These are phyloP conservation scores for Polydrusus pterygomalis DNA, from an alignment of 2,888 invertebrate genomes.

Conservation along the genomic window DNA sequence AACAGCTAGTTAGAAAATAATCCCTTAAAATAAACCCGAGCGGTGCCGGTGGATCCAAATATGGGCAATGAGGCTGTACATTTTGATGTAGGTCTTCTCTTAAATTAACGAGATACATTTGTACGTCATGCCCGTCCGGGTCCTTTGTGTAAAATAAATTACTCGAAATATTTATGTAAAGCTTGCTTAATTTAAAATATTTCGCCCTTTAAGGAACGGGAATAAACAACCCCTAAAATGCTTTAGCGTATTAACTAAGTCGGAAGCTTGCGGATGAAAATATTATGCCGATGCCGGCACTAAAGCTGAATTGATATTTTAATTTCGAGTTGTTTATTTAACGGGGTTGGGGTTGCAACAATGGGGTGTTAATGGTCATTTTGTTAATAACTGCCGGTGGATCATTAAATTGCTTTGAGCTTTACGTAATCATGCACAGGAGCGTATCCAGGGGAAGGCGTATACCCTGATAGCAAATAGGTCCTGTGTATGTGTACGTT, in stretches of 20 bases:
- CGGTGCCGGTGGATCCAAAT: neutral
- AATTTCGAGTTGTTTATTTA: constrained; percentile 14
- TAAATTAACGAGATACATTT: constrained; percentile 14
- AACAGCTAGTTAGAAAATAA: no score
- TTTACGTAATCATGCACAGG: no score
- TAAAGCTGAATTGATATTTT: constrained; percentile 15
- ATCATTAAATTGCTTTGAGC: no score
- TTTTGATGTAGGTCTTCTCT: neutral
- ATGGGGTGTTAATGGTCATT: neutral
- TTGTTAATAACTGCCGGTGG: no score
- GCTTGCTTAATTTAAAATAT: constrained; percentile 33
- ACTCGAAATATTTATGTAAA: constrained; percentile 29
- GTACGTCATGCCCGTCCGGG: neutral
- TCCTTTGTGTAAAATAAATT: constrained; percentile 32
- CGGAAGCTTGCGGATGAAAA: constrained; percentile 16
- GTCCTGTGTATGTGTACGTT: no score
- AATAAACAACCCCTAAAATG: constrained; percentile 23
- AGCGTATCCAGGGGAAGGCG: no score
- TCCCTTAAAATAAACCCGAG: no score
- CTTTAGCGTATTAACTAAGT: constrained; percentile 32
- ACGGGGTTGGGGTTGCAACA: neutral
- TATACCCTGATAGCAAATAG: no score
- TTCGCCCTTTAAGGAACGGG: constrained; percentile 24
- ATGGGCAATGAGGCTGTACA: no score
- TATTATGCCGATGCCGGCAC: neutral